Evolutionary conservation across 2,797 vertebrate genomes (phyloP).

Genomic region (Synanceia verrucosa): DNA sequence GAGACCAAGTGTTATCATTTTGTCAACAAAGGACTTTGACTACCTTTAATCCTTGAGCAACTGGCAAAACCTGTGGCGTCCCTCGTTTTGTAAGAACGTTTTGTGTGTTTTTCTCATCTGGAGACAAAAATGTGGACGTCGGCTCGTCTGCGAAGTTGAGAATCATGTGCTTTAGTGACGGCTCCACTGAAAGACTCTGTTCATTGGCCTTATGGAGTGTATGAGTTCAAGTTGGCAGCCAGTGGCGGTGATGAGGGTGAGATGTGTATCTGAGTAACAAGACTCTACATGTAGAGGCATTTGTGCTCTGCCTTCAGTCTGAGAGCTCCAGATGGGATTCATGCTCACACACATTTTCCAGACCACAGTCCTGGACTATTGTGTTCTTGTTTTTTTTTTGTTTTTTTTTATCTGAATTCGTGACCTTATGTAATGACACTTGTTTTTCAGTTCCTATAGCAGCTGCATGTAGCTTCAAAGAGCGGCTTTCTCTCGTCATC

Average conservation of each 20-base stretch:
- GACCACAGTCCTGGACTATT: not conserved
- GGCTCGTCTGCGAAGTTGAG: not conserved
- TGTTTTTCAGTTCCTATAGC: slow-evolving; percentile 35
- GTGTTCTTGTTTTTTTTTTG: not conserved
- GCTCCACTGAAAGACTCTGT: not conserved
- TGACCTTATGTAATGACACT: slow-evolving; percentile 5
- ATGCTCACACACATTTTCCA: slow-evolving; percentile 8
- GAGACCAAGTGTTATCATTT: slow-evolving; percentile 6
- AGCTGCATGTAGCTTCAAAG: slow-evolving; percentile 17
- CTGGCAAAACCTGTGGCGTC: not conserved
- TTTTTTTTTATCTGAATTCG: not conserved
- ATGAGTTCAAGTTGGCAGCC: slow-evolving; percentile 28
- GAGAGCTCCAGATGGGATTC: slow-evolving; percentile 9
- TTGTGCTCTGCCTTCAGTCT: slow-evolving; percentile 33
- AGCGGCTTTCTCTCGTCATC: slow-evolving; percentile 6
- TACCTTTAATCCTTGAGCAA: not conserved
- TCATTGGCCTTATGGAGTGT: slow-evolving; percentile 37
- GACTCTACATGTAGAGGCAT: slow-evolving; percentile 78
- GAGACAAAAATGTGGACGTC: not conserved
- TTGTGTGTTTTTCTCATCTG: not conserved
- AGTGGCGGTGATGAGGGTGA: slow-evolving; percentile 34
- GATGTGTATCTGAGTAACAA: slow-evolving; percentile 70
- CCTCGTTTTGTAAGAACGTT: not conserved
- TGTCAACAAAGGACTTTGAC: slow-evolving; percentile 18
- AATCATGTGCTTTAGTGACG: not conserved